Evolutionary conservation across 2,888 invertebrate species (phyloP), one percentile per base, ranked within the genome.

Genomic region (Amiota communis): DNA sequence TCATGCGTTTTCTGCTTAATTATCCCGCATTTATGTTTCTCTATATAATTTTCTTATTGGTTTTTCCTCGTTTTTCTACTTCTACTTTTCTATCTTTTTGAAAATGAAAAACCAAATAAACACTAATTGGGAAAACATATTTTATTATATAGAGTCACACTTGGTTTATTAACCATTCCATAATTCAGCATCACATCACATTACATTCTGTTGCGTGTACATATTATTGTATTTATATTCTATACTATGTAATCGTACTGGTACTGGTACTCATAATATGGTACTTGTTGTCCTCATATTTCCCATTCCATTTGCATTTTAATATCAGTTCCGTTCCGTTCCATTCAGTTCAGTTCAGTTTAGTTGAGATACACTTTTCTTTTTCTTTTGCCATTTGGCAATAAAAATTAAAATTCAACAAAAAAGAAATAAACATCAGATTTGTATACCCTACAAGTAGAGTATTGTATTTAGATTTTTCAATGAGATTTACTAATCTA

Each of bases 101-200:
- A 83, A 79, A 83, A 83, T 85, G 85, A 83, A 85, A 83, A 85
- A 81, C 85, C 84, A 85, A 83, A 83, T 85, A 85, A 84, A 85
- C 84, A 83, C 83, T 83, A 83, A 83, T 83, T 83, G 85, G 83
- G 84, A 83, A 85, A 83, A 77, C 85, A 83, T 85, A 83, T 83
- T 83, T 85, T 83, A 85, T 83, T 83, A 77, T 80, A 82, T 80
- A 78, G 46, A 67, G 49, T 51, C 8, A 23, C 71, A 51, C 17
- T 56, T 49, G 11, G 48, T n/a, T 23, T n/a, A 47, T 72, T 53
- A 15, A 49, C 64, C 36, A 61, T 15, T 23, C 13, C 36, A 53
- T 65, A 57, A 23, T 46, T 65, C 48, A 64, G 56, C 12, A 49
- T 36, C 36, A 36, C 36, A 36, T 6, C 36, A 36, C 36, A 36